These are phyloP conservation scores for Poeciliopsis turneri DNA, from an alignment of 2,797 vertebrate species.

Conservation along the genomic window DNA sequence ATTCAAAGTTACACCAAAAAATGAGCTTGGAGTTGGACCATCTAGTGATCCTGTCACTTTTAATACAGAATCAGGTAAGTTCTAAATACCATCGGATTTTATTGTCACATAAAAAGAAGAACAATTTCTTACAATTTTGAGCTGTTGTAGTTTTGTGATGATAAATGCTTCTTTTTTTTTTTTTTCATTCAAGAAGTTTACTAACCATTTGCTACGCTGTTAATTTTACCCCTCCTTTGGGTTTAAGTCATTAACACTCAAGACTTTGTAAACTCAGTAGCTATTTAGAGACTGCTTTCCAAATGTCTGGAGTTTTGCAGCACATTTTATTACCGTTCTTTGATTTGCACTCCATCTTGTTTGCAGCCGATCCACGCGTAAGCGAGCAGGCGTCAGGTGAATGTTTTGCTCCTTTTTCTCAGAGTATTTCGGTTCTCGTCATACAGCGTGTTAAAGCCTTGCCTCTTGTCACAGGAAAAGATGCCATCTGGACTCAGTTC, in stretches of 20 bases:
- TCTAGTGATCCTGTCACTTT: constrained; percentile 88
- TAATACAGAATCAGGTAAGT: constrained; percentile 95
- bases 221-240: not conserved
- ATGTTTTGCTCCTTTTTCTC: constrained; percentile 24
- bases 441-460: not conserved
- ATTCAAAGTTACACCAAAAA: constrained; percentile 92
- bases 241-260: not conserved
- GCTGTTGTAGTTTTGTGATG: constrained; percentile 10
- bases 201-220: not conserved
- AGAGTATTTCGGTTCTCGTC: not conserved
- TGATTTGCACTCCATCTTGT: constrained; percentile 49
- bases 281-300: not conserved
- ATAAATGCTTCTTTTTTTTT: constrained; percentile 16
- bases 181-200: constrained; percentile 9
- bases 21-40: constrained; percentile 91
- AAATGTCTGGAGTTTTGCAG: not conserved
- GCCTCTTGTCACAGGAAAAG: constrained; percentile 84
- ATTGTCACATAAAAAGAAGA: constrained; percentile 11
- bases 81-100: constrained; percentile 11
- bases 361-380: constrained; percentile 93
- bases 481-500: constrained; percentile 97
- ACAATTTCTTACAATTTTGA: constrained; percentile 15
- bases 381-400: constrained; percentile 92
- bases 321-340: constrained; percentile 14
- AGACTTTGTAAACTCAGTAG: not conserved